Base-by-base conservation (phyloP, 2,113 vertebrate genomes). In the Hemiprocne comata region DNA sequence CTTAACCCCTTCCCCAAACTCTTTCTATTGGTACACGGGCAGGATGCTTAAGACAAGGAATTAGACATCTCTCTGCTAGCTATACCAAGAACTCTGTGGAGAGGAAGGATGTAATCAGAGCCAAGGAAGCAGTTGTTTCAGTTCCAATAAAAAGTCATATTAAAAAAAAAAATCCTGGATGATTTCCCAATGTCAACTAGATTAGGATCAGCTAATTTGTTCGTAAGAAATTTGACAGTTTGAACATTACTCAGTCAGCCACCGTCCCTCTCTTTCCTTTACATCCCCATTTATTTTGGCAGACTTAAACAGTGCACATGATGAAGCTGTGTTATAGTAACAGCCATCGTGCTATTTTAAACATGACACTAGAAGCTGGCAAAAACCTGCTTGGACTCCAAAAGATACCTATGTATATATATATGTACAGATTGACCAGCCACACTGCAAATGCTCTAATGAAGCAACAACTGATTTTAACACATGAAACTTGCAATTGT, bases 121-220 rank as follows among this genome's bases (percentile, higher is more conserved):
- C 65, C 84, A 94, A 85, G 48, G 74, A 80, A 94, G 71, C 28
- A 89, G 58, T 92, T 96, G 89, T 95, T 90, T 85, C 64, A 53
- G 69, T 77, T 97, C 96, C 94, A 96, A 95, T 95, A 79, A 94
- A 86, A 93, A 95, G 78, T 92, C 71, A 72, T 87, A 91, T 66
- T 29, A 58, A 62, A 60, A 38, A 81, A 88, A 76, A 53, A 69
- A 55, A 82, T 44, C 36, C 70, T 96, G 96, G 94, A 97, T 84
- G 38, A n/a, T 73, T 90, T 96, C 96, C 96, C 89, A 87, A 10
- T 95, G 94, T 97, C 95, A 97, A 46, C 67, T 91, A 94, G 96
- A 97, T 95, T 90, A 94, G 78, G 60, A 97, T 89, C 95, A 96
- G 82, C 81, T 95, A 97, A 97, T 97, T 97, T 96, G 94, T 91